A percentile compares a stretch with the other conserved stretches of the same genome.
These are phyloP conservation scores for Macquaria ambigua DNA, from an alignment of 2,113 vertebrate species.

Conservation along the genomic window DNA sequence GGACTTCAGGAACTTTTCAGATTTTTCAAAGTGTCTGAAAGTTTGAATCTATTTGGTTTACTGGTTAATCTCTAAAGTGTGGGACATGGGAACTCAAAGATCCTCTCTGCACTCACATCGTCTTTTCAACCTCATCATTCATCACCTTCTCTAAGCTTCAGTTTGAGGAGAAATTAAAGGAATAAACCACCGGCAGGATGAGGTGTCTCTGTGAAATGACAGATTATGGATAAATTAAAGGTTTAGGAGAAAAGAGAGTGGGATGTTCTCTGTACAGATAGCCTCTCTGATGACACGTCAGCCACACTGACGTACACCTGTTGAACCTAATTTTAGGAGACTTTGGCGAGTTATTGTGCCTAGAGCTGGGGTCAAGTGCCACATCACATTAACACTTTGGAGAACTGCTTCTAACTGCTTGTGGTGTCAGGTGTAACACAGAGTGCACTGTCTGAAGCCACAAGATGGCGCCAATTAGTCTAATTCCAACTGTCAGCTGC, in stretches of 20 bases:
- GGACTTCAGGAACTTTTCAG: not conserved
- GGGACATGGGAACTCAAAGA: not conserved
- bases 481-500: not conserved
- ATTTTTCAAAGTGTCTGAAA: constrained; percentile 41
- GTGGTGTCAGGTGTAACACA: not conserved
- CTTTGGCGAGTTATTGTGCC: not conserved
- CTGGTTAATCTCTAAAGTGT: constrained; percentile 23
- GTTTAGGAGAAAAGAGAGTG: not conserved
- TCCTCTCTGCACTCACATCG: not conserved
- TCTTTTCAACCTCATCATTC: not conserved
- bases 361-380: not conserved
- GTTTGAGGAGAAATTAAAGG: not conserved
- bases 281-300: not conserved
- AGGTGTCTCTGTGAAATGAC: constrained; percentile 13
- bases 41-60: constrained; percentile 51
- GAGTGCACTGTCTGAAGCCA: constrained; percentile 4
- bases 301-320: not conserved
- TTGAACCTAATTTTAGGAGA: not conserved
- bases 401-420: not conserved
- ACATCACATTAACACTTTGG: not conserved
- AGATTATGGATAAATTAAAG: constrained; percentile 14
- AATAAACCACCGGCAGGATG: not conserved
- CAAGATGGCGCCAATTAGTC: constrained; percentile 41
- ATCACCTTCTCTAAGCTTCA: constrained; percentile 15
- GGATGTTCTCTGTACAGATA: not conserved